These are phyloP conservation scores for Phortica okadai DNA, from an alignment of 2,888 invertebrate species.

Conservation along the genomic window DNA sequence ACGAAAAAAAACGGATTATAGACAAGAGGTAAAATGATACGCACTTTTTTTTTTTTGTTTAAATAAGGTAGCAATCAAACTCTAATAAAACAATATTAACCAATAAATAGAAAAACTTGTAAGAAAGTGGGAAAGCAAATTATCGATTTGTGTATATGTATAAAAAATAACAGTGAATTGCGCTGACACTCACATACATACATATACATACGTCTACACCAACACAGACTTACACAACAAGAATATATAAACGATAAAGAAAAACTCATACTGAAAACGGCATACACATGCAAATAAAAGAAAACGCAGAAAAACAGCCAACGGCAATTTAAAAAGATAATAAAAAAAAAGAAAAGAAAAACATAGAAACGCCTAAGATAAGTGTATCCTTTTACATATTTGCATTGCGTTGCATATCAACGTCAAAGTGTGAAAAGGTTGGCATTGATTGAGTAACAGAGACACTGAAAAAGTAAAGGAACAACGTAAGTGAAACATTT, in stretches of 20 bases:
- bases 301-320: slow-evolving; percentile 43
- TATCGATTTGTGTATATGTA: slow-evolving; percentile 70
- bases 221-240: slow-evolving; percentile 24
- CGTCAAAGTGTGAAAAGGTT: no score
- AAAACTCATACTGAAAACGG: neutral
- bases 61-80: no score
- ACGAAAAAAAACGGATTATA: neutral
- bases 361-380: slow-evolving; percentile 11
- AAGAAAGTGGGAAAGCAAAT: slow-evolving; percentile 43
- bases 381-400: neutral
- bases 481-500: no score
- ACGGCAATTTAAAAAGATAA: neutral
- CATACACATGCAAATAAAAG: neutral
- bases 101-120: neutral
- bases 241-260: no score
- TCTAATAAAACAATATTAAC: neutral
- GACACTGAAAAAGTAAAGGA: no score
- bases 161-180: slow-evolving; percentile 63
- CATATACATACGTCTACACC: slow-evolving; percentile 36
- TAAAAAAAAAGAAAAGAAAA: slow-evolving; percentile 10
- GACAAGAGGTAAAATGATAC: neutral
- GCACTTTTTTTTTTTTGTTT: neutral
- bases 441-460: neutral
- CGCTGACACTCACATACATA: slow-evolving; percentile 40
- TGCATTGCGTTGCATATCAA: slow-evolving; percentile 1